phyloP scores from a whole-genome alignment of 2,113 vertebrate species.

The Oreochromis niloticus region DNA sequence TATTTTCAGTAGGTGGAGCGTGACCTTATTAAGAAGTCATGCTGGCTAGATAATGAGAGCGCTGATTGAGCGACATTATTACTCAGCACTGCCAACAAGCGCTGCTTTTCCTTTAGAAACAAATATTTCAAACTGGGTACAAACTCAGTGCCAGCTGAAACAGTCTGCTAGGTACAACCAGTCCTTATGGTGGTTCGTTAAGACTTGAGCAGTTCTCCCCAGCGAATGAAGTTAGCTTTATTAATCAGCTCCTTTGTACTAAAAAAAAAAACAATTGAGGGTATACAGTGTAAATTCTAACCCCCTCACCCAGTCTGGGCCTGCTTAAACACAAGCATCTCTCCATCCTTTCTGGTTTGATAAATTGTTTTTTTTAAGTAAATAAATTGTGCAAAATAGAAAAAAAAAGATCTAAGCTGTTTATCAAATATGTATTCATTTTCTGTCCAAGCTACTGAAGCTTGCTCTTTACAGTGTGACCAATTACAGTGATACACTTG shows the following conservation, averaged over 20 bases:
- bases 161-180: background rate
- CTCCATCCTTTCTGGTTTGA: background rate
- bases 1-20: constrained; percentile 80
- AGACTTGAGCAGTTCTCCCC: background rate
- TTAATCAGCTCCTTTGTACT: background rate
- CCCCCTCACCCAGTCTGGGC: background rate
- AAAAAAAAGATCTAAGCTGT: background rate
- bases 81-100: constrained; percentile 56
- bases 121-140: constrained; percentile 36
- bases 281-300: background rate
- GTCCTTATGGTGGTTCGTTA: background rate
- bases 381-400: constrained; percentile 16
- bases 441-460: constrained; percentile 17
- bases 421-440: constrained; percentile 15
- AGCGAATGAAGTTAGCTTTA: background rate
- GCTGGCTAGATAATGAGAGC: constrained; percentile 75
- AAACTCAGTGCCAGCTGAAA: background rate
- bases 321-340: constrained; percentile 10
- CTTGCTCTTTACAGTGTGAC: constrained; percentile 70
- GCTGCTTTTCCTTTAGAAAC: constrained; percentile 36
- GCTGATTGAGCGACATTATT: constrained; percentile 76
- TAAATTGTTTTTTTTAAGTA: constrained; percentile 14
- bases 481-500: constrained; percentile 78
- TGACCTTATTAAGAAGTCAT: constrained; percentile 79
- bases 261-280: background rate